Percentiles rank a stretch among this genome's conserved stretches.
Evolutionary conservation across 2,113 vertebrate species (phyloP).

Genomic region (Takifugu bimaculatus): DNA sequence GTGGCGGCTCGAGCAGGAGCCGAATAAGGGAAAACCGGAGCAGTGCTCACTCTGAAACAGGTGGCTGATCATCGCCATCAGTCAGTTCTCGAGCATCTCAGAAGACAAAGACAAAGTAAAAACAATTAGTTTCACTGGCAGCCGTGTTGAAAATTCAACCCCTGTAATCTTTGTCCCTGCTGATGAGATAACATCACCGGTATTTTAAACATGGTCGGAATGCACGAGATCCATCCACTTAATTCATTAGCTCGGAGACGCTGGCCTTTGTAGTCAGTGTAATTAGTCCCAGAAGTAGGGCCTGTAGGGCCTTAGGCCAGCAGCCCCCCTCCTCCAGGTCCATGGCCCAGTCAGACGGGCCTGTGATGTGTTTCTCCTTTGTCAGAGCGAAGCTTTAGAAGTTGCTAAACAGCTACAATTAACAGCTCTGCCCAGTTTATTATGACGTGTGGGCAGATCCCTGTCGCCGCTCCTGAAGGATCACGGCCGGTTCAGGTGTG

Average conservation of each 20-base stretch:
- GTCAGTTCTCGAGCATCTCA: background rate
- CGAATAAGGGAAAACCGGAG: too few species aligned
- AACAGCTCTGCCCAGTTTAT: constrained; percentile 3
- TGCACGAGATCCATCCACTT: constrained; percentile 41
- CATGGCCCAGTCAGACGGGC: constrained; percentile 6
- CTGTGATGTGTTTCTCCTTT: constrained; percentile 19
- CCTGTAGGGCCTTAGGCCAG: background rate
- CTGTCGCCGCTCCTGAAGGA: background rate
- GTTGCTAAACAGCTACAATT: constrained; percentile 24
- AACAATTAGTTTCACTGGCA: background rate
- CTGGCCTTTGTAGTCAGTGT: constrained; percentile 48
- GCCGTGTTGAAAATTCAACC: constrained; percentile 8
- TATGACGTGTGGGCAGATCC: background rate
- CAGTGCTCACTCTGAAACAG: constrained; percentile 7
- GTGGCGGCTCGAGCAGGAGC: too few species aligned
- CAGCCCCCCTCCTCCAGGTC: constrained; percentile 25
- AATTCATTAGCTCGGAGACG: constrained; percentile 49
- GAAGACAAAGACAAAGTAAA: background rate
- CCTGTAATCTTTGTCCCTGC: background rate
- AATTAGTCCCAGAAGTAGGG: constrained; percentile 60
- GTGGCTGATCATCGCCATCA: constrained; percentile 5
- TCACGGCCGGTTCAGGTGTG: constrained; percentile 14
- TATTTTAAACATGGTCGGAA: constrained; percentile 61
- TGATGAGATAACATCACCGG: constrained; percentile 55
- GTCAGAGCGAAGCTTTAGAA: constrained; percentile 27